Evolutionary conservation across 2,888 invertebrate genomes (phyloP), one percentile per base, ranked within the genome.

Genomic region (Euphydryas editha): DNA sequence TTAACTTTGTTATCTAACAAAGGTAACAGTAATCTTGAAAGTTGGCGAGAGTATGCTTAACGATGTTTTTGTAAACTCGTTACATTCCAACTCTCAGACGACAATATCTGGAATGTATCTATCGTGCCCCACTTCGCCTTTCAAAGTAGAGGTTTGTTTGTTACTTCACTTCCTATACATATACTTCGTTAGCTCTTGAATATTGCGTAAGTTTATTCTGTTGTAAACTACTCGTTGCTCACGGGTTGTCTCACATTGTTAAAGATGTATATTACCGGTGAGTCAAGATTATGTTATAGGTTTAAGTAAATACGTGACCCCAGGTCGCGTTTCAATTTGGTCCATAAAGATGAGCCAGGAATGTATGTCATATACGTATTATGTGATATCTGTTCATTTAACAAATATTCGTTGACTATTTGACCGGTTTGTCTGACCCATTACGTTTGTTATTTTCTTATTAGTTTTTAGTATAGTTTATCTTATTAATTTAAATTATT

Each of bases 1-100:
- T 68, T 62, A 70, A 63, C 67, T 68, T 68, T 56, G 62, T 68
- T 68, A 60, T 44, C 46, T 58, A 62, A 65, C 68, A 65, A 68
- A 63, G 58, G 70, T 68, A 63, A 58, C 47, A 59, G 55, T 68
- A 65, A 68, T 62, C 55, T 60, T 47, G 46, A 65, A 65, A 58
- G 62, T 64, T 58, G 49, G 49, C 46, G 55, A 61, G 47, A 59
- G 59, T 63, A 61, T 55, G 58, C 57, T 65, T 62, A 62, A 67
- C 65, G 54, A 70, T 67, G 68, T 62, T 68, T 68, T 68, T 63
- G 47, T 62, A 59, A 47, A 65, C 62, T 68, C 62, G 65, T 65
- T 62, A 70, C 67, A 61, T 62, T 59, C 49, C 49, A 8, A 57
- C 65, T 60, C 65, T 24, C 21, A 58, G 57, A 68, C 30, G 58